phyloP scores from a whole-genome alignment of 64 coral and sea anemone genomes.

The Montipora efflorescens region DNA sequence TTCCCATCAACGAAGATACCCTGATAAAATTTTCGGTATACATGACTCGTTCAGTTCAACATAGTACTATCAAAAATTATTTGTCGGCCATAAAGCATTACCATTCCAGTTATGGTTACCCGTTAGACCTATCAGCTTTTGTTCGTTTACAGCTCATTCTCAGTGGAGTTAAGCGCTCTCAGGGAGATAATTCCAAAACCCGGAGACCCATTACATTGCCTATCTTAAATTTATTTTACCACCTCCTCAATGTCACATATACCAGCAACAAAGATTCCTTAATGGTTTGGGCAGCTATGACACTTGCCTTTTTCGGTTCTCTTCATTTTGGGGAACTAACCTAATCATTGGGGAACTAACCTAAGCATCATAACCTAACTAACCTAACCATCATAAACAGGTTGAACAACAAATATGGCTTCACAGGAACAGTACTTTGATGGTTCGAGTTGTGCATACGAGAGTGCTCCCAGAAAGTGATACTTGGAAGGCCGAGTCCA shows the following conservation, averaged over 20 bases:
- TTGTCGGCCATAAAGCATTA: conserved; percentile 1
- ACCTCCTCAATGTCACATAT: background rate
- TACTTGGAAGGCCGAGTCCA: too few species aligned
- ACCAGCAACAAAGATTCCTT: background rate
- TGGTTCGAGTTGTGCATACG: too few species aligned
- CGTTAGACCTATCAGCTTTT: background rate
- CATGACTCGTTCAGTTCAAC: background rate
- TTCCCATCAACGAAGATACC: conserved; percentile 20
- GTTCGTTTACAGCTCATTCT: too few species aligned
- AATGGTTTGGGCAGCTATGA: conserved; percentile 59
- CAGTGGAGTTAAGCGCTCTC: too few species aligned
- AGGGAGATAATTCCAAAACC: background rate
- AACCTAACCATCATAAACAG: too few species aligned
- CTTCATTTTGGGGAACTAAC: conserved; percentile 3
- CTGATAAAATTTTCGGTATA: conserved; percentile 25
- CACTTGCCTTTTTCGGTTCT: conserved; percentile 42
- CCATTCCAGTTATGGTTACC: background rate
- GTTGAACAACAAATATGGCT: too few species aligned
- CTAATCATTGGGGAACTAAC: background rate
- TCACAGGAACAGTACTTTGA: too few species aligned
- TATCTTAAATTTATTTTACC: conserved; percentile 11
- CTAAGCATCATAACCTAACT: too few species aligned
- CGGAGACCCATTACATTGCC: background rate
- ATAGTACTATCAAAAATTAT: conserved; percentile 42
- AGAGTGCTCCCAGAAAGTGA: too few species aligned